Evolutionary conservation across 2,888 invertebrate genomes (phyloP).

Genomic region (Parthenolecanium corni): DNA sequence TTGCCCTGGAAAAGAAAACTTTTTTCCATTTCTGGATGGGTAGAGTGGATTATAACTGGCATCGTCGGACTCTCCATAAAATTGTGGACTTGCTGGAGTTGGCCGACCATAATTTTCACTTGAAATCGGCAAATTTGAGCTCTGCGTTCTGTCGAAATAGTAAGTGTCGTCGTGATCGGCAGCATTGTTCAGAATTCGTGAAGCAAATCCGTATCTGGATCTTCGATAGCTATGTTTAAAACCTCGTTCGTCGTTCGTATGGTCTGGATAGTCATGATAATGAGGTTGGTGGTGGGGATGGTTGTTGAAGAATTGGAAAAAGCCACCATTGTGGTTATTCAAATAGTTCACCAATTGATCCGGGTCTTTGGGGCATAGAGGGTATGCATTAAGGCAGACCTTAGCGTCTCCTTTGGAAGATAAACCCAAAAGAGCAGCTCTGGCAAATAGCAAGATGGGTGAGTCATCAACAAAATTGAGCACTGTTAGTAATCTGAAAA

Average conservation of each 20-base stretch:
- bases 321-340: constrained; percentile 76
- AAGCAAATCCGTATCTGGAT: background rate
- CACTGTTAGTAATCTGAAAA: constrained; percentile 47
- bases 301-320: constrained; percentile 60
- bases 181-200: constrained; percentile 10
- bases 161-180: background rate
- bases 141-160: background rate
- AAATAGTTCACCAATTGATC: constrained; percentile 62
- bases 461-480: constrained; percentile 47
- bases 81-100: background rate
- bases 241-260: background rate
- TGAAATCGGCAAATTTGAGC: no score
- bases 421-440: constrained; percentile 62
- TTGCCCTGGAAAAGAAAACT: constrained; percentile 2
- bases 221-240: no score
- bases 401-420: constrained; percentile 51
- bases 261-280: constrained; percentile 13
- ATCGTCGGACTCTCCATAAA: background rate
- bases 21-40: background rate
- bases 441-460: constrained; percentile 59
- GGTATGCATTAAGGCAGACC: constrained; percentile 54
- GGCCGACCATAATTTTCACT: no score
- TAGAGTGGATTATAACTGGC: background rate
- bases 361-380: constrained; percentile 60
- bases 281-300: constrained; percentile 32